A percentile compares a stretch with the other conserved stretches of the same genome.
These are phyloP conservation scores for Oncorhynchus keta DNA, from an alignment of 2,113 vertebrate genomes.

Conservation along the genomic window DNA sequence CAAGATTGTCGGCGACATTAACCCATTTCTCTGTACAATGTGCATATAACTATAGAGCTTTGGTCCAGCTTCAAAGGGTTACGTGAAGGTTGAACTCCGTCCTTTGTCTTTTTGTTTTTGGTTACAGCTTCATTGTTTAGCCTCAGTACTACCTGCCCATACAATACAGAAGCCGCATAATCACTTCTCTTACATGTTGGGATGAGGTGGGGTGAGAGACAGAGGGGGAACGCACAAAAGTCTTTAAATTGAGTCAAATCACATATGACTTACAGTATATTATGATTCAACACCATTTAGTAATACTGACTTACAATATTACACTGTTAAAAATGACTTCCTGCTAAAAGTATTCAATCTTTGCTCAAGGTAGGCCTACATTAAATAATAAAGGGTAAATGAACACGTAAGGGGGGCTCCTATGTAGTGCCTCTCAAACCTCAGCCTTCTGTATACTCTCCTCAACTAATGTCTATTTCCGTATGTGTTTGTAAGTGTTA, in stretches of 20 bases:
- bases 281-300: too few relatives aligned
- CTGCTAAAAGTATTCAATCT: background rate
- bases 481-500: conserved; percentile 34
- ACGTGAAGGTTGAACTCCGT: conserved; percentile 81
- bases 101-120: conserved; percentile 82
- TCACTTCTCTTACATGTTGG: conserved; percentile 22
- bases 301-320: background rate
- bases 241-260: background rate
- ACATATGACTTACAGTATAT: background rate
- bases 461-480: background rate
- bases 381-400: background rate
- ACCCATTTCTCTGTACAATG: conserved; percentile 97
- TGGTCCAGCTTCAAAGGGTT: conserved; percentile 97
- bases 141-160: conserved; percentile 77
- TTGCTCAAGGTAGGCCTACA: background rate
- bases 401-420: background rate
- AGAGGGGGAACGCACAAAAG: conserved; percentile 2
- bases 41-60: conserved; percentile 99
- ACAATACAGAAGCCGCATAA: conserved; percentile 69
- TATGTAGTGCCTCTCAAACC: background rate
- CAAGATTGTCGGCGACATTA: conserved; percentile 97
- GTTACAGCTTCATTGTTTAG: conserved; percentile 90
- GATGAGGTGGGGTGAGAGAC: conserved; percentile 9
- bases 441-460: background rate
- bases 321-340: background rate